These are phyloP conservation scores for Cantharis flavilabris DNA, from an alignment of 2,888 invertebrate species.

Conservation along the genomic window DNA sequence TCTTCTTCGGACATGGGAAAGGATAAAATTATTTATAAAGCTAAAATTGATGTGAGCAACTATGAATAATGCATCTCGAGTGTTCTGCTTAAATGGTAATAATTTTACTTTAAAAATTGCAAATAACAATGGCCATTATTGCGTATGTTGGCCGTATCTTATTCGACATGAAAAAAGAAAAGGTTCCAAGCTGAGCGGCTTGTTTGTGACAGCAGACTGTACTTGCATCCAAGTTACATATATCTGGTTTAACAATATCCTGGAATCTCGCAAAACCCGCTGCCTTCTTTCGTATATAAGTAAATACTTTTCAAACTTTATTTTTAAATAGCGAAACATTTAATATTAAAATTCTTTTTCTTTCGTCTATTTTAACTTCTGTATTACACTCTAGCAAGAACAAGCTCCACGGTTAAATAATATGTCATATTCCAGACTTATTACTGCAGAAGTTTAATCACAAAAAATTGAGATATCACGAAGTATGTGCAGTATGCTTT, in stretches of 20 bases:
- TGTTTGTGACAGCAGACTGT: neutral
- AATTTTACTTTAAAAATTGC: constrained; percentile 34
- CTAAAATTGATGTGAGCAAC: constrained; percentile 3
- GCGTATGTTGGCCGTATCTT: constrained; percentile 12
- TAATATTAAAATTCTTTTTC: neutral
- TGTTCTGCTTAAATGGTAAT: constrained; percentile 32
- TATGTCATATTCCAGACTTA: neutral
- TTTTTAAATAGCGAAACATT: neutral
- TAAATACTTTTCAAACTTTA: neutral
- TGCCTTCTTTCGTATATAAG: neutral
- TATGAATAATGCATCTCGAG: constrained; percentile 32
- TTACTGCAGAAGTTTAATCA: neutral
- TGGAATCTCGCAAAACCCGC: neutral
- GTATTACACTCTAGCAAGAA: neutral
- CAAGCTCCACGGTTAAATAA: neutral
- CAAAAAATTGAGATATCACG: neutral
- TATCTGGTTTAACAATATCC: neutral
- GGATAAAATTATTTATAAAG: constrained; percentile 3
- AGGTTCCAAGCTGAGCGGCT: neutral
- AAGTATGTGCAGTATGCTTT: neutral
- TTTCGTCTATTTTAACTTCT: neutral
- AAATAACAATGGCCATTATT: constrained; percentile 17
- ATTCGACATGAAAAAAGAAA: neutral
- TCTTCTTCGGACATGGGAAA: neutral
- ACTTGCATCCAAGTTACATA: neutral